Conservation (phyloP, 2,797 vertebrate genomes). For the Lacerta bilineata region DNA sequence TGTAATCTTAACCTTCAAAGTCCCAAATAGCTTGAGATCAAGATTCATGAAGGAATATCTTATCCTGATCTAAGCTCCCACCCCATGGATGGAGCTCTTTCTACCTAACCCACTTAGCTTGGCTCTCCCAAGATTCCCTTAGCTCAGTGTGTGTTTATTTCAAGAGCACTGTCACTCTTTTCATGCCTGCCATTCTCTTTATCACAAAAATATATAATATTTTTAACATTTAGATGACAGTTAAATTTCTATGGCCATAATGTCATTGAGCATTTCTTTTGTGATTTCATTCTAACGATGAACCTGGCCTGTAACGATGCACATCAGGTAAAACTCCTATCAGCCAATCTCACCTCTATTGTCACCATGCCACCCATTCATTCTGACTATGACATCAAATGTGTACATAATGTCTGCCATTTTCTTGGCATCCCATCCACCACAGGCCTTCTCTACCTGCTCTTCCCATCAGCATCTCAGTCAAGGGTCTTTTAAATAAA, state of each 20-base stretch:
- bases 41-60: too few species aligned
- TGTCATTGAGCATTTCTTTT: slow-evolving; percentile 73
- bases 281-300: slow-evolving; percentile 72
- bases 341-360: background rate
- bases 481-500: too few species aligned
- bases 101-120: too few species aligned
- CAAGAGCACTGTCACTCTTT: too few species aligned
- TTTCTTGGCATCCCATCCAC: slow-evolving; percentile 25
- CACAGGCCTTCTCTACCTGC: slow-evolving; percentile 31
- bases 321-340: background rate
- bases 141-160: too few species aligned
- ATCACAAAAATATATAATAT: slow-evolving; percentile 35
- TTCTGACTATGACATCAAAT: slow-evolving; percentile 27
- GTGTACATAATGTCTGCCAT: slow-evolving; percentile 17
- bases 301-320: slow-evolving; percentile 68
- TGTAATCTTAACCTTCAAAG: too few species aligned
- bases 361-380: background rate
- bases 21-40: too few species aligned
- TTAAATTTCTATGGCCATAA: slow-evolving; percentile 70
- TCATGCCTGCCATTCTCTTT: too few species aligned
- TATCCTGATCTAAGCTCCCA: too few species aligned
- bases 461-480: slow-evolving; percentile 16
- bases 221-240: slow-evolving; percentile 59
- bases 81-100: too few species aligned
- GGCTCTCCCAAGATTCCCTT: too few species aligned